phyloP scores from a whole-genome alignment of 2,888 invertebrate genomes.

The Lasioglossum vierecki region DNA sequence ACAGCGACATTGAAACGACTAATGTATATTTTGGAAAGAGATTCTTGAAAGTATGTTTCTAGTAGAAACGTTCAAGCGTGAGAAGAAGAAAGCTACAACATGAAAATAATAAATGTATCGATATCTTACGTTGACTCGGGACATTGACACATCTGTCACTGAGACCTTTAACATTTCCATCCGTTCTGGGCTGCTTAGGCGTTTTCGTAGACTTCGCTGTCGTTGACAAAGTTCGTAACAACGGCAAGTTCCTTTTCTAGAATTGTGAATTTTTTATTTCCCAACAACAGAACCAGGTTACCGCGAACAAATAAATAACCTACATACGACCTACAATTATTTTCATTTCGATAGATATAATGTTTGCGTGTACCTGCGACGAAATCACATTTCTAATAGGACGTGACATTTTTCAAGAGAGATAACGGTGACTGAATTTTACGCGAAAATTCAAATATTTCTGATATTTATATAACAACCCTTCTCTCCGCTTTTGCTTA shows the following conservation, averaged over 20 bases:
- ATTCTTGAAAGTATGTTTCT: background rate
- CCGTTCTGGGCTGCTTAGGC: constrained; percentile 44
- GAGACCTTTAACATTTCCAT: constrained; percentile 87
- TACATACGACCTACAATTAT: background rate
- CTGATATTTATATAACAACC: constrained; percentile 41
- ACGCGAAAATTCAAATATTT: background rate
- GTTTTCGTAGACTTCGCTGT: constrained; percentile 18
- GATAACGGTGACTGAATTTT: background rate
- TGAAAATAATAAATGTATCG: constrained; percentile 9
- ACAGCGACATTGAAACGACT: background rate
- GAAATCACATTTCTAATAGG: constrained; percentile 2
- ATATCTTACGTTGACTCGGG: constrained; percentile 75
- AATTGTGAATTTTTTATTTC: constrained; percentile 14
- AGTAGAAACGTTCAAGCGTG: background rate
- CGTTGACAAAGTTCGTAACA: constrained; percentile 24
- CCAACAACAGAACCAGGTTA: background rate
- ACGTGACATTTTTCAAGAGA: constrained; percentile 32
- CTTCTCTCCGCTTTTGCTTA: background rate
- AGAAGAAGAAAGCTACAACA: background rate
- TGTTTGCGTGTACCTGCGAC: constrained; percentile 14
- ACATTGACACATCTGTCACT: constrained; percentile 84
- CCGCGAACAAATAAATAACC: background rate
- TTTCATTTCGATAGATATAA: background rate
- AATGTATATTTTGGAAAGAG: background rate
- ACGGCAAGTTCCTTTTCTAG: constrained; percentile 26